Evolutionary conservation across 2,113 vertebrate genomes (phyloP), one percentile per base, ranked within the genome.

Genomic region (Meles meles): DNA sequence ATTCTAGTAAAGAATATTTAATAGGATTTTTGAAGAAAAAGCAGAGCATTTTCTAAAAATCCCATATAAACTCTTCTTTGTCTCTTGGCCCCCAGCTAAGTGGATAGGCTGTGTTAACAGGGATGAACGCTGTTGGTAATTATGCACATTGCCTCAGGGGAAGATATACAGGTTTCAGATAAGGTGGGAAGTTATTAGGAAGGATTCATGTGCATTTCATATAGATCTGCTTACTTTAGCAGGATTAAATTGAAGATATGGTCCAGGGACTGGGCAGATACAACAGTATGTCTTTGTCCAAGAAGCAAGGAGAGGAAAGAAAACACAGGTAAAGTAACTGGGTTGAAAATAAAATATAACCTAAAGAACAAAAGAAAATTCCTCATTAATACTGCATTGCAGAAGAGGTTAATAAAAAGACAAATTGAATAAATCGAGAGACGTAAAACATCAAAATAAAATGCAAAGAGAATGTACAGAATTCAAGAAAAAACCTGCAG

Each of bases 381-480:
- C 10, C 37, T 71, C 25, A 67, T 92, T 89, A 77, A 44, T 83
- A 82, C 91, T 83, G 25, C 6, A 87, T 57, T 85, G 34, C 57
- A 71, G 49, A 72, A 86, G 59, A 74, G 49, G 34, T 65, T 82
- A 57, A 79, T 57, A 86, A 86, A 77, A 94, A 31, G 42, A 23
- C 12, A 89, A 49, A 71, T 55, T 77, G 20, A 74, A 37, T 93
- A 83, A 65, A 67, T 69, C 3, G 59, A 14, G 55, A 86, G 67
- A 57, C 23, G 37, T 18, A 44, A 77, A 93, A 95, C 20, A 88
- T 0, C 0, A 93, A 86, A 96, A 86, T 85, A 59, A 44, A n/a
- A 94, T 80, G 34, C n/a, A 96, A 94, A 85, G 9, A 86, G 25
- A 72, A 93, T 89, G 65, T 89, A 44, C 1, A 72, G 76, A 93